Conservation (phyloP, 2,797 vertebrate species). For the Poeciliopsis presidionis region DNA sequence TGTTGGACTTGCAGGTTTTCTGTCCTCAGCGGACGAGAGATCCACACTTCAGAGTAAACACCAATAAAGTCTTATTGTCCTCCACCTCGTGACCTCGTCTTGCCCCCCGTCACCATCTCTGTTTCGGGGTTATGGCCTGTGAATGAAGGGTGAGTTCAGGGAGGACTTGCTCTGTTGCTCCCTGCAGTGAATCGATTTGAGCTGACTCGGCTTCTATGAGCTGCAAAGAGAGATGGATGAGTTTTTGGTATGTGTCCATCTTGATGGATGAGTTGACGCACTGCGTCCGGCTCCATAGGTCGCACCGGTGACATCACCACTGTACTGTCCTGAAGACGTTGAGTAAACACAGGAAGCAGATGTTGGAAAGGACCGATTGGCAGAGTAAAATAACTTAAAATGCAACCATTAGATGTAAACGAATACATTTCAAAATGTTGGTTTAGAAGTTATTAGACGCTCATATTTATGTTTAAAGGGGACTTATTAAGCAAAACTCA, state of each 20-base stretch:
- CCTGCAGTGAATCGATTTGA: conserved; percentile 66
- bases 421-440: not conserved
- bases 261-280: conserved; percentile 78
- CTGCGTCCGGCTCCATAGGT: conserved; percentile 51
- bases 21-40: conserved; percentile 48
- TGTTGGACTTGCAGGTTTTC: conserved; percentile 37
- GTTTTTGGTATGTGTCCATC: conserved; percentile 51
- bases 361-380: conserved; percentile 52
- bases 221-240: conserved; percentile 76
- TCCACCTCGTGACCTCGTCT: conserved; percentile 29
- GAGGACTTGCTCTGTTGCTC: conserved; percentile 62
- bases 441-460: conserved; percentile 31
- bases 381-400: conserved; percentile 21
- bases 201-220: conserved; percentile 70
- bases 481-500: no score
- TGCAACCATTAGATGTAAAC: not conserved
- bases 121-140: conserved; percentile 65
- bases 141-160: conserved; percentile 65
- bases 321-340: conserved; percentile 44
- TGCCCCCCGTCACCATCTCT: conserved; percentile 56
- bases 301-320: conserved; percentile 42
- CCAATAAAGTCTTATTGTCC: conserved; percentile 58
- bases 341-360: conserved; percentile 53
- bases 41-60: conserved; percentile 47
- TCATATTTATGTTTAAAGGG: conserved; percentile 30